Base-by-base conservation (phyloP, 2,113 vertebrate genomes). In the Pollachius pollachius region DNA sequence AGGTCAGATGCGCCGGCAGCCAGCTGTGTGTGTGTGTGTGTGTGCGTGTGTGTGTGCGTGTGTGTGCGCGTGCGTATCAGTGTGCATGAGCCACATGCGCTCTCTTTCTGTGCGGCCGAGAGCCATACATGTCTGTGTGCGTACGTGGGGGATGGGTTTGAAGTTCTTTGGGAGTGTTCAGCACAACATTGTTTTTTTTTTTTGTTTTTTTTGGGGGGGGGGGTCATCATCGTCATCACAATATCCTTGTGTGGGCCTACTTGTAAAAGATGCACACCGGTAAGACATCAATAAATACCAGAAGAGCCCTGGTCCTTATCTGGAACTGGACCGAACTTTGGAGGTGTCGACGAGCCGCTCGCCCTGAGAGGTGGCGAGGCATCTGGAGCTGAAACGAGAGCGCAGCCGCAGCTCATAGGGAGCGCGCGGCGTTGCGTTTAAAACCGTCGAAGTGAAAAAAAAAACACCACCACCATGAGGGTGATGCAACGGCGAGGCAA, bases 1-100 rank as follows among this genome's bases (percentile, higher is more conserved):
- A 85, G 89, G 90, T 92, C 89, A 90, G 86, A 87, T 84, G 84
- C 85, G 86, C 84, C 83, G 88, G 86, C 88, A 85, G 84, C 85
- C 80, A 83, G 84, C 82, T 90, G 15, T 23, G 23, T 23, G 23
- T 23, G 23, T 23, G 23, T 23, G 23, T 23, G 23, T 23, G 23
- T 23, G 7, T 68, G 69, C 69, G 75, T 76, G 82, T 75, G 71
- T 73, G 72, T 25, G 54, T 59, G 56, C 4, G 48, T 57, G 27
- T 74, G 18, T 57, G 23, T 76, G 65, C 41, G 64, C 65, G 58
- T 19, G 56, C 56, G 64, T 27, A 48, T 25, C 52, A 52, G 52
- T 54, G 6, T 12, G 58, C 23, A 23, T 23, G 3, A 23, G 23
- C 23, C 23, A 23, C 23, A 23, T 23, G 23, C 23, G 23, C 2